Evolutionary conservation across 2,888 invertebrate species (phyloP).

Genomic region (Malacosoma neustria): DNA sequence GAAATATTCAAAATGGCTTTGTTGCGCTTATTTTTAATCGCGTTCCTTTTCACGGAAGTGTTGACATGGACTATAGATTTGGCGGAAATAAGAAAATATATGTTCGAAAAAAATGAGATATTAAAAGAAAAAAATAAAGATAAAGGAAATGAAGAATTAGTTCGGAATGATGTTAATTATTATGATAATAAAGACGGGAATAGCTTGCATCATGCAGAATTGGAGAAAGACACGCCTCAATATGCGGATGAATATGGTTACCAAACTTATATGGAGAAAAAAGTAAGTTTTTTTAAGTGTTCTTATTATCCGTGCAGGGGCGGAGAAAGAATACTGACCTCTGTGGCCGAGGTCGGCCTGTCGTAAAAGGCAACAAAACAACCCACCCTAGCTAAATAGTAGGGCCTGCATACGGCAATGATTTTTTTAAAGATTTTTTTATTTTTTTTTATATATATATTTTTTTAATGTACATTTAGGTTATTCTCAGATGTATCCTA

Average conservation of each 20-base stretch:
- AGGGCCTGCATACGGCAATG: too few species aligned
- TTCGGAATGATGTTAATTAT: slow-evolving; percentile 11
- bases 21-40: slow-evolving; percentile 20
- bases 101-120: slow-evolving; percentile 31
- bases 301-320: too few species aligned
- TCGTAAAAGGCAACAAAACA: too few species aligned
- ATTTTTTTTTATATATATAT: too few species aligned
- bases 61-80: slow-evolving; percentile 53
- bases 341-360: too few species aligned
- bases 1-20: too few species aligned
- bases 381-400: too few species aligned
- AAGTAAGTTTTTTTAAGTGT: slow-evolving; percentile 40
- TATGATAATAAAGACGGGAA: slow-evolving; percentile 32
- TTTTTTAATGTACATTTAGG: too few species aligned
- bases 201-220: slow-evolving; percentile 26
- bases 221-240: slow-evolving; percentile 17
- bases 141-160: slow-evolving; percentile 12
- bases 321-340: too few species aligned
- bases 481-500: too few species aligned
- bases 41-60: slow-evolving; percentile 27
- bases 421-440: too few species aligned
- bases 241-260: slow-evolving; percentile 39
- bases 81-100: slow-evolving; percentile 39
- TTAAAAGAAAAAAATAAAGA: slow-evolving; percentile 11
- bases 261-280: slow-evolving; percentile 43